Conservation (phyloP, 2,113 vertebrate genomes). For the Alligator sinensis region DNA sequence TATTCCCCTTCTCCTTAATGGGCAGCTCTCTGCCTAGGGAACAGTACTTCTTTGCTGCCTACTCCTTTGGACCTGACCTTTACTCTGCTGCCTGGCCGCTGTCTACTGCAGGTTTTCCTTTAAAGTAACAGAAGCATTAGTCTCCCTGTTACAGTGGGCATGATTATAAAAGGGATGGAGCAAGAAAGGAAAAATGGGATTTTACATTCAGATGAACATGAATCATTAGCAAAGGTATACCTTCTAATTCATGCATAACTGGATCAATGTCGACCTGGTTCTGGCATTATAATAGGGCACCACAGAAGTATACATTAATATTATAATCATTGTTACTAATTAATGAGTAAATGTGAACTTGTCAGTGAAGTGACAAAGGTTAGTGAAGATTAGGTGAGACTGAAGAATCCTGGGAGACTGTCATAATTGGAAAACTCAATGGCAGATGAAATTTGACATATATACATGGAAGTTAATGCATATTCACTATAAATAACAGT, state of each 20-base stretch:
- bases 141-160: no score
- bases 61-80: no score
- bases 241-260: not conserved
- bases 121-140: no score
- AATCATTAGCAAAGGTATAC: not conserved
- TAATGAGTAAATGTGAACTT: not conserved
- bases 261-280: fast-evolving
- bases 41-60: no score
- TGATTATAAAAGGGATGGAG: no score
- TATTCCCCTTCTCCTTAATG: no score
- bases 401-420: not conserved
- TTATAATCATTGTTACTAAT: not conserved
- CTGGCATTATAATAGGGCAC: not conserved
- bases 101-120: no score
- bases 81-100: no score
- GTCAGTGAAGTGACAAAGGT: not conserved
- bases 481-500: not conserved
- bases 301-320: not conserved
- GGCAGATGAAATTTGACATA: not conserved
- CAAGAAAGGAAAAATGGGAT: not conserved
- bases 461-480: not conserved
- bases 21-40: no score
- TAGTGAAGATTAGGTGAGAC: not conserved
- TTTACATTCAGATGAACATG: not conserved
- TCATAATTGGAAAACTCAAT: not conserved